These are phyloP conservation scores for Phymanthus crucifer DNA, from an alignment of 92 coral and sea anemone genomes.

Conservation along the genomic window DNA sequence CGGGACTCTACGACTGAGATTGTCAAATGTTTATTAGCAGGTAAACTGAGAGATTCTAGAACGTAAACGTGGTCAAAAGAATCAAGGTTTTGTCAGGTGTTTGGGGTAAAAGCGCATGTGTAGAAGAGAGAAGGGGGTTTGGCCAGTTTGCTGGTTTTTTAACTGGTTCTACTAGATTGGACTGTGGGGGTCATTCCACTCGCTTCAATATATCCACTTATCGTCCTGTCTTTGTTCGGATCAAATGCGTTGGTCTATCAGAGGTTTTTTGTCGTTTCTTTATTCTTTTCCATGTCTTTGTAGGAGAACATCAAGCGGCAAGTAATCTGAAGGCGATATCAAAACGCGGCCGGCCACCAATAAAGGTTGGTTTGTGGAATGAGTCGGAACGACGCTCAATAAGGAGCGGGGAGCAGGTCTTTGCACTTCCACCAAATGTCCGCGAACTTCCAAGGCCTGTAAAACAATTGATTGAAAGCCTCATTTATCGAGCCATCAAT, in stretches of 20 bases:
- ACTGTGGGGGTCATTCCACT: conserved; percentile 10
- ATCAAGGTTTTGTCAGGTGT: not conserved
- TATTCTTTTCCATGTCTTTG: not conserved
- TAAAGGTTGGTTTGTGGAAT: conserved; percentile 30
- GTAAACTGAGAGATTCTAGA: conserved; percentile 6
- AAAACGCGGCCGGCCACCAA: conserved; percentile 20
- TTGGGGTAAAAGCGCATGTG: not conserved
- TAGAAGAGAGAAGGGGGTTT: not conserved
- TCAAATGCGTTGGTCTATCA: conserved; percentile 27
- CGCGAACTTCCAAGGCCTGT: conserved; percentile 10
- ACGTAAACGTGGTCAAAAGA: not conserved
- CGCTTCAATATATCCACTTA: not conserved
- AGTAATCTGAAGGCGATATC: conserved; percentile 18
- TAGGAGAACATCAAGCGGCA: conserved; percentile 29
- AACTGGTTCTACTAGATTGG: not conserved
- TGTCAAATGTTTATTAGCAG: not conserved
- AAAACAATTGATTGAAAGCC: conserved; percentile 18
- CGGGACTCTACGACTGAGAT: not conserved
- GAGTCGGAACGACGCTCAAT: conserved; percentile 26
- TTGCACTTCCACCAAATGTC: conserved; percentile 19
- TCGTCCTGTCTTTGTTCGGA: conserved; percentile 3
- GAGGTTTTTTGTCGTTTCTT: conserved; percentile 1
- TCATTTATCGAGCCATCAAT: conserved; percentile 27
- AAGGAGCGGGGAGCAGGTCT: conserved; percentile 1
- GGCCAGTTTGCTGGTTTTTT: not conserved